Conservation (phyloP, 2,888 invertebrate species). For the Uloborus plumipes region DNA sequence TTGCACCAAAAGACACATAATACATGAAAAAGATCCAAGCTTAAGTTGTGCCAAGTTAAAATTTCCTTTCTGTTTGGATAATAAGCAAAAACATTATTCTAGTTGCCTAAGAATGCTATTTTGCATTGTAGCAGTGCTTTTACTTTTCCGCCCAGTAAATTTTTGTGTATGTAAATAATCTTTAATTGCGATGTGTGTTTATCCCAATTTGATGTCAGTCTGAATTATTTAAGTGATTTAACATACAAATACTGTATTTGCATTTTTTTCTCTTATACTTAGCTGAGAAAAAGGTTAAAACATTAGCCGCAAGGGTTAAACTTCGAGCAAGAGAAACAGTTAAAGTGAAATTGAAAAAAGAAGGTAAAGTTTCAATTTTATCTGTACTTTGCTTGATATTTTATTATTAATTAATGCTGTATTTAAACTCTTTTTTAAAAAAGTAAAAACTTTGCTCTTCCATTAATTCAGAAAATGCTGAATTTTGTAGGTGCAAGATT, state of each 20-base stretch:
- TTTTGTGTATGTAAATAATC: too few species aligned
- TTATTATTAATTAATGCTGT: background rate
- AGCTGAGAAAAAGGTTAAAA: conserved; percentile 51
- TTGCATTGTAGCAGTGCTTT: too few species aligned
- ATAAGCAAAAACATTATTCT: too few species aligned
- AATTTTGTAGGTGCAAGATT: background rate
- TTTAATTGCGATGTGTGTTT: too few species aligned
- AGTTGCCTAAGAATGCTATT: too few species aligned
- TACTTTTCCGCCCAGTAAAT: too few species aligned
- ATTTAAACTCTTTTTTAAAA: background rate
- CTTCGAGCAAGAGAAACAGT: conserved; percentile 56
- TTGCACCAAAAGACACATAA: too few species aligned
- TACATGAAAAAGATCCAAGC: too few species aligned
- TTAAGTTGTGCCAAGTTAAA: too few species aligned
- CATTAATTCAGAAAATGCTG: background rate
- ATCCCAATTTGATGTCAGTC: too few species aligned
- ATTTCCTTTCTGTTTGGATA: too few species aligned
- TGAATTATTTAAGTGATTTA: too few species aligned
- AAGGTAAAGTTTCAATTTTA: conserved; percentile 26
- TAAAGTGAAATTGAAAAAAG: conserved; percentile 60
- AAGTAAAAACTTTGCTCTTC: background rate
- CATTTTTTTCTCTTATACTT: background rate
- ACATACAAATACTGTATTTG: background rate
- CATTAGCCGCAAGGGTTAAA: conserved; percentile 54
- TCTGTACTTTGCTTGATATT: background rate